These are phyloP conservation scores for Caenorhabditis virilis DNA, from an alignment of 2,888 invertebrate genomes.

Conservation along the genomic window DNA sequence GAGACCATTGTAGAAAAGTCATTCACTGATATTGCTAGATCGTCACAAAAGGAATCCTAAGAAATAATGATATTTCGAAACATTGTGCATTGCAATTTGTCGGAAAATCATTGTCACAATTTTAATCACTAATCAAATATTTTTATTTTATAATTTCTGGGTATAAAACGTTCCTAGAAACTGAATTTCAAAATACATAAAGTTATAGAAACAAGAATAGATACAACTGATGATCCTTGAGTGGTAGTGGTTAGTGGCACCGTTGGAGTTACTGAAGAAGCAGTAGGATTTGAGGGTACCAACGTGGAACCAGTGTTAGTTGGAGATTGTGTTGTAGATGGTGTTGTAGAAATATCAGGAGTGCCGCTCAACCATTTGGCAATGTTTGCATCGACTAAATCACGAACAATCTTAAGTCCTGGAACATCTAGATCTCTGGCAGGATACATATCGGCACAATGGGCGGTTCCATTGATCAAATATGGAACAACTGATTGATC, in stretches of 20 bases:
- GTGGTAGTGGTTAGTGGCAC: too few relatives aligned
- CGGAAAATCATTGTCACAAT: too few relatives aligned
- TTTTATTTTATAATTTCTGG: too few relatives aligned
- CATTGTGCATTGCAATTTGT: too few relatives aligned
- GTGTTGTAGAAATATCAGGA: not conserved
- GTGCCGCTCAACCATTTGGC: conserved; percentile 11
- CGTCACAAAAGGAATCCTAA: too few relatives aligned
- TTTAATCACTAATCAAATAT: too few relatives aligned
- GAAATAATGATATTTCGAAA: too few relatives aligned
- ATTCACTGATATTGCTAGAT: too few relatives aligned
- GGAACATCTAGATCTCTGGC: conserved; percentile 35
- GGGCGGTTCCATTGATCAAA: conserved; percentile 47
- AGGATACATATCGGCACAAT: conserved; percentile 58
- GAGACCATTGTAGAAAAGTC: too few relatives aligned
- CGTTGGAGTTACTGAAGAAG: too few relatives aligned
- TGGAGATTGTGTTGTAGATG: not conserved
- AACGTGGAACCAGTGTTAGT: not conserved
- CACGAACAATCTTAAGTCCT: conserved; percentile 22
- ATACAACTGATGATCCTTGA: not conserved
- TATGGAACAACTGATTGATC: conserved; percentile 21
- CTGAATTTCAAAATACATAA: not conserved
- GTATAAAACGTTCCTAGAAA: too few relatives aligned
- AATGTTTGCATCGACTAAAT: conserved; percentile 27
- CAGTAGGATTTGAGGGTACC: not conserved
- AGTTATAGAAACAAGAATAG: not conserved